Evolutionary conservation across 1,140 invertebrate genomes (phyloP).

Genomic region (Drosophila sechellia): DNA sequence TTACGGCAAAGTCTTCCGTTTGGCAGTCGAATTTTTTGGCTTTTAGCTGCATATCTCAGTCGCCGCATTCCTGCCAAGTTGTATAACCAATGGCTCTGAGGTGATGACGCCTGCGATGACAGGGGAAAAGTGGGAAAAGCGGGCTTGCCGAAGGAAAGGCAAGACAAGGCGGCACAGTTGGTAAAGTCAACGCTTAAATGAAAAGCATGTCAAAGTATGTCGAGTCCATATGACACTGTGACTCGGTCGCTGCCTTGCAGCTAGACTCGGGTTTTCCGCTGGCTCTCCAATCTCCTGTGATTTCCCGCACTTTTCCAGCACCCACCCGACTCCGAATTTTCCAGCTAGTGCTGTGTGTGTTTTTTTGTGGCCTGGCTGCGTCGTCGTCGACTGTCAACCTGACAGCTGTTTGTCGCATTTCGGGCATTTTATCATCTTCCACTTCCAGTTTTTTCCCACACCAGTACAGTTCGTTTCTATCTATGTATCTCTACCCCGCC

Average conservation of each 20-base stretch:
- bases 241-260: constrained; percentile 25
- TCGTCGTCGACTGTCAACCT: constrained; percentile 64
- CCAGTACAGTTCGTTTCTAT: neutral
- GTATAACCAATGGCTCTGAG: constrained; percentile 21
- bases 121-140: neutral
- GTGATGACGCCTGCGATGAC: constrained; percentile 20
- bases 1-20: constrained; percentile 33
- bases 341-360: constrained; percentile 15
- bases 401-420: constrained; percentile 81
- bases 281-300: constrained; percentile 31
- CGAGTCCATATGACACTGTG: constrained; percentile 70
- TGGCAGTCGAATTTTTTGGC: constrained; percentile 52
- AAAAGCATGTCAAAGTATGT: constrained; percentile 70
- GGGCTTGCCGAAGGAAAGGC: neutral
- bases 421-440: constrained; percentile 71
- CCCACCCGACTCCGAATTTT: constrained; percentile 1
- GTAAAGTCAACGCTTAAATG: constrained; percentile 64
- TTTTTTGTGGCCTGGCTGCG: constrained; percentile 46
- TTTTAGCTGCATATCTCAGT: constrained; percentile 55
- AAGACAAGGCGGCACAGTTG: constrained; percentile 51
- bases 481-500: too few relatives aligned
- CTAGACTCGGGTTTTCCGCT: constrained; percentile 22
- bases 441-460: constrained; percentile 27
- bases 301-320: constrained; percentile 6
- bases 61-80: constrained; percentile 48